Percentiles rank a stretch among this genome's conserved stretches.
These are phyloP conservation scores for Paracentrotus lividus DNA, from an alignment of 53 echinoderm and acorn worm species.

Conservation along the genomic window DNA sequence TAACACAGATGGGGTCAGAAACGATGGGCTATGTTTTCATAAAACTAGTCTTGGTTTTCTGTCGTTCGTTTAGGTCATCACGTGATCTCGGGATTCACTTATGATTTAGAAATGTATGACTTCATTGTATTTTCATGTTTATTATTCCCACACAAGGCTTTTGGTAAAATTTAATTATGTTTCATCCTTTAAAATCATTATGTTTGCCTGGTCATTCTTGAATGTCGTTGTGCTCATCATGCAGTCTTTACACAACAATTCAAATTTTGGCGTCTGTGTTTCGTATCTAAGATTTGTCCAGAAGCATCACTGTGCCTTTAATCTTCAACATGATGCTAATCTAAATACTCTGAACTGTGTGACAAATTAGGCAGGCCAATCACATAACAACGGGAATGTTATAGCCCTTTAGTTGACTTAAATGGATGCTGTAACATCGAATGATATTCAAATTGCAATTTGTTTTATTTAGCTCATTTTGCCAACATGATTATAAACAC, in stretches of 20 bases:
- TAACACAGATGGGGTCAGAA: constrained; percentile 46
- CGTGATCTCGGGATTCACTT: not conserved
- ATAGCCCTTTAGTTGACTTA: not conserved
- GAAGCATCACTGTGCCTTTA: not conserved
- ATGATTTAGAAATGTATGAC: not conserved
- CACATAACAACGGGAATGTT: too few relatives aligned
- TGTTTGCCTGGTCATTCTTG: too few relatives aligned
- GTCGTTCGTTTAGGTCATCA: constrained; percentile 1
- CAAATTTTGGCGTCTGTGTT: not conserved
- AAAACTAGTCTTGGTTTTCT: constrained; percentile 23
- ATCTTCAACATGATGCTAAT: not conserved
- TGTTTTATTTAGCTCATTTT: too few relatives aligned
- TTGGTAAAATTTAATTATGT: too few relatives aligned
- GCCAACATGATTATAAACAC: too few relatives aligned
- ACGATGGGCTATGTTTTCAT: constrained; percentile 46
- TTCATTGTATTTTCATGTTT: not conserved
- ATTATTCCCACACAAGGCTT: too few relatives aligned
- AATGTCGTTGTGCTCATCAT: not conserved
- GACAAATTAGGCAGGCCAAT: constrained; percentile 45
- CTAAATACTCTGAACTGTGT: constrained; percentile 14
- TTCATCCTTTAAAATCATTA: too few relatives aligned
- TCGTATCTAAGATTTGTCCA: not conserved
- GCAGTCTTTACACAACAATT: not conserved
- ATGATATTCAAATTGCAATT: too few relatives aligned
- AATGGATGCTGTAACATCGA: too few relatives aligned